Evolutionary conservation across 2,888 invertebrate species (phyloP), one percentile per base, ranked within the genome.

Genomic region (Carcina quercana): DNA sequence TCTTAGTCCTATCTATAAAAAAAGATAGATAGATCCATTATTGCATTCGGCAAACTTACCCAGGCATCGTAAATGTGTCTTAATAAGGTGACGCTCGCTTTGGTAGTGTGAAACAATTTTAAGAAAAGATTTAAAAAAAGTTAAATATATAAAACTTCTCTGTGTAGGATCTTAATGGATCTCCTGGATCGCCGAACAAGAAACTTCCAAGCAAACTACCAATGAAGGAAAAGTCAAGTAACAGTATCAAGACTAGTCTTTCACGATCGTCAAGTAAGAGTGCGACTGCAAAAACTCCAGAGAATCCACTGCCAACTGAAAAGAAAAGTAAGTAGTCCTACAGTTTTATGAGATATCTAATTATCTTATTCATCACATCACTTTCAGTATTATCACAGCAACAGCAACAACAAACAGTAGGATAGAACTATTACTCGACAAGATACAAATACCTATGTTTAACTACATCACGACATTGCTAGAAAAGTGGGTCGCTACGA

Each of bases 321-420:
- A 93, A 92, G 70, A 94, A 94, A 84, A 92, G 93, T 93, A 71
- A 75, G 85, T 56, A 10, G n/a, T n/a, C 10, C 8, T n/a, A 20
- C 8, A 20, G 20, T 4, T 8, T 20, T 3, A 2, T 4, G 19
- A 20, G 20, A 20, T 20, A 7, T 20, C 8, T n/a, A 20, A 20
- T 10, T 20, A n/a, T n/a, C n/a, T n/a, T n/a, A n/a, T n/a, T n/a
- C n/a, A n/a, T n/a, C n/a, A n/a, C n/a, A n/a, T n/a, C n/a, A n/a
- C n/a, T n/a, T n/a, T n/a, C n/a, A n/a, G n/a, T n/a, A n/a, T n/a
- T n/a, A n/a, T n/a, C n/a, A n/a, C n/a, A n/a, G n/a, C n/a, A n/a
- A n/a, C n/a, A n/a, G n/a, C n/a, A n/a, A n/a, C n/a, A n/a, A n/a
- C n/a, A n/a, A n/a, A n/a, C n/a, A n/a, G n/a, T n/a, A n/a, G n/a